A percentile compares a stretch with the other conserved stretches of the same genome.
Evolutionary conservation across 2,888 invertebrate species (phyloP).

Genomic region (Scotopteryx bipunctaria): DNA sequence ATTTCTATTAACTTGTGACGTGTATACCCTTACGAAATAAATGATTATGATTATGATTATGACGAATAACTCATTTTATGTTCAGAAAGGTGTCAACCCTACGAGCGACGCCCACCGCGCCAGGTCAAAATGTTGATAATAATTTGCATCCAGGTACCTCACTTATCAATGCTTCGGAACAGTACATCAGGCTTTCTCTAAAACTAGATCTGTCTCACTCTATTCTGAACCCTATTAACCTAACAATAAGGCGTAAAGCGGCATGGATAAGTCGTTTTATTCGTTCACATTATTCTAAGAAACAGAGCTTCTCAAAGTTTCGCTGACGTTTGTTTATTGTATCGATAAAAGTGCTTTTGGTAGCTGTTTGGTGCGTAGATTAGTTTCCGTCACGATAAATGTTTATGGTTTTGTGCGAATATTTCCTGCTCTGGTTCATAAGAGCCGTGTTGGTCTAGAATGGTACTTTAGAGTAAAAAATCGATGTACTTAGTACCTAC

Average conservation of each 20-base stretch:
- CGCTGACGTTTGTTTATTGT: slow-evolving; percentile 4
- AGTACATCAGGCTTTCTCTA: slow-evolving; percentile 73
- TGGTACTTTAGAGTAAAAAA: no score
- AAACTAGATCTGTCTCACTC: slow-evolving; percentile 28
- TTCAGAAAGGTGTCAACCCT: slow-evolving; percentile 41
- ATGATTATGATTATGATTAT: no score
- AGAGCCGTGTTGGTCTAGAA: no score
- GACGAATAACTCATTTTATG: no score
- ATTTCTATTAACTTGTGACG: no score
- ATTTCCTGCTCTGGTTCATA: background rate
- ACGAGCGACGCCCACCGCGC: slow-evolving; percentile 57
- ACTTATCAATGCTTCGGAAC: slow-evolving; percentile 63
- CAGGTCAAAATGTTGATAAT: slow-evolving; percentile 67
- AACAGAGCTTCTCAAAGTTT: slow-evolving; percentile 28
- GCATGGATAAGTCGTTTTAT: slow-evolving; percentile 27
- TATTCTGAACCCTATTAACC: slow-evolving; percentile 31
- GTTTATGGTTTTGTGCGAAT: background rate
- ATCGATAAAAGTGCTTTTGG: background rate
- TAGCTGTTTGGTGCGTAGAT: background rate
- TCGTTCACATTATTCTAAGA: slow-evolving; percentile 36
- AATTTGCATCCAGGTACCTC: slow-evolving; percentile 76
- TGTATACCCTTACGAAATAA: no score
- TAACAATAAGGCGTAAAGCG: slow-evolving; percentile 29
- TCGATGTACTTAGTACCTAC: no score
- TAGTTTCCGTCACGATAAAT: background rate